Evolutionary conservation across 2,113 vertebrate genomes (phyloP).

Genomic region (Tetrao urogallus): DNA sequence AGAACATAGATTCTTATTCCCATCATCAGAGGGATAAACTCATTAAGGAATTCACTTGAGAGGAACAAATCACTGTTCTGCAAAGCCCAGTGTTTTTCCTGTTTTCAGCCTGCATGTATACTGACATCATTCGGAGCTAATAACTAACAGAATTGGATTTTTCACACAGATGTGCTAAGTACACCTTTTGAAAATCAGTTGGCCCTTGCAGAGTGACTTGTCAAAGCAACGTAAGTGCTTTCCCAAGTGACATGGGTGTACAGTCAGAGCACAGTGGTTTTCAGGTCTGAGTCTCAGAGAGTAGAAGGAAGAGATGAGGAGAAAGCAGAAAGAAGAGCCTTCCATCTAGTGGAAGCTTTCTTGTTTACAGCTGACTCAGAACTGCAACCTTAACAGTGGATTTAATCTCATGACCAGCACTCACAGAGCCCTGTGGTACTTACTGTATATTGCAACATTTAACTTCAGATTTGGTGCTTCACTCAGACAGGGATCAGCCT

Average conservation of each 20-base stretch:
- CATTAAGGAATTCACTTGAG: not conserved
- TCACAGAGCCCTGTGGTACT: not conserved
- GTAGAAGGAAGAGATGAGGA: not conserved
- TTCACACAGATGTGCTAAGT: not conserved
- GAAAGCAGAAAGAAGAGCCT: not conserved
- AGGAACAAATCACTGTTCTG: not conserved
- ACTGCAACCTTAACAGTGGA: not conserved
- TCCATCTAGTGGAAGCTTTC: not conserved
- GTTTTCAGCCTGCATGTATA: not conserved
- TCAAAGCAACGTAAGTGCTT: not conserved
- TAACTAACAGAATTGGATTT: not conserved
- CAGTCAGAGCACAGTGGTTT: not conserved
- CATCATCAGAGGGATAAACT: not conserved
- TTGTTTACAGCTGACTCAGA: not conserved
- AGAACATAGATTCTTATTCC: not conserved
- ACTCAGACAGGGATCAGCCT: fast-evolving
- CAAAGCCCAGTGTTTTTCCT: not conserved
- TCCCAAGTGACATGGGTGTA: not conserved
- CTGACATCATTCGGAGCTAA: not conserved
- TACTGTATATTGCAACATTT: not conserved
- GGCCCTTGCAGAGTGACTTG: not conserved
- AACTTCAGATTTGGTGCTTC: not conserved
- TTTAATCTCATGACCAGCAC: not conserved
- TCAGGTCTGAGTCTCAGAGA: not conserved
- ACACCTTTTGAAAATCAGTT: not conserved